Base-by-base conservation (phyloP, 2,113 vertebrate species). In the Synodontis membranacea region DNA sequence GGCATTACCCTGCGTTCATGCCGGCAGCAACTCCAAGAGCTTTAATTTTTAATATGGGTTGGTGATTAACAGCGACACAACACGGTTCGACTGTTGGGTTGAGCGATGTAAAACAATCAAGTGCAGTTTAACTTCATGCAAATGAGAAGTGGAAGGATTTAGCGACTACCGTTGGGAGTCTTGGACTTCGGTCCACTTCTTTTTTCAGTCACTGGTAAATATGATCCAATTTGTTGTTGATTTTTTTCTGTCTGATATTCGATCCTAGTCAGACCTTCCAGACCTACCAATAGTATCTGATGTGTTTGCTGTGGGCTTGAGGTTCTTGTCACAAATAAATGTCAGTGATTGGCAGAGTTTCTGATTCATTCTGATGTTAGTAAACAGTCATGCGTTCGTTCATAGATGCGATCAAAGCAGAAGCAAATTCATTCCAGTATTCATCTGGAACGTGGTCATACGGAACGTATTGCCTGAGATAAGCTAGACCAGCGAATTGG, bases 51-150 rank as follows among this genome's bases (percentile, higher is more conserved):
- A 80, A 80, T 37, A 54, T 0, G 21, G 21, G 52, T 56, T 39
- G 78, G 31, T 56, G 52, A 80, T 80, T 80, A 56, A 39, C 78
- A 56, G 50, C 52, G 2, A 39, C 78, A 39, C 19, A 50, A 80
- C 19, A 56, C 0, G 19, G 46, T 8, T 12, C 6, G 14, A 52
- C 75, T 52, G 46, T 21, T 78, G 15, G 50, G 21, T 80, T 80
- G 78, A 80, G 31, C 1, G 31, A 80, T 80, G 78, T 2, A 11
- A 56, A 58, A 80, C 78, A 56, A 80, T 56, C 21, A 39, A 56
- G 52, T 25, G 78, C 52, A 34, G 52, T 80, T 80, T 56, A 80
- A 80, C 50, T 56, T 37, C 3, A 54, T 80, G 78, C 50, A 80
- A 80, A 80, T 80, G 34, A 56, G 52, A 80, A 80, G 21, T 25